Evolutionary conservation across 2,888 invertebrate species (phyloP).

Genomic region (Eudasyphora cyanicolor): DNA sequence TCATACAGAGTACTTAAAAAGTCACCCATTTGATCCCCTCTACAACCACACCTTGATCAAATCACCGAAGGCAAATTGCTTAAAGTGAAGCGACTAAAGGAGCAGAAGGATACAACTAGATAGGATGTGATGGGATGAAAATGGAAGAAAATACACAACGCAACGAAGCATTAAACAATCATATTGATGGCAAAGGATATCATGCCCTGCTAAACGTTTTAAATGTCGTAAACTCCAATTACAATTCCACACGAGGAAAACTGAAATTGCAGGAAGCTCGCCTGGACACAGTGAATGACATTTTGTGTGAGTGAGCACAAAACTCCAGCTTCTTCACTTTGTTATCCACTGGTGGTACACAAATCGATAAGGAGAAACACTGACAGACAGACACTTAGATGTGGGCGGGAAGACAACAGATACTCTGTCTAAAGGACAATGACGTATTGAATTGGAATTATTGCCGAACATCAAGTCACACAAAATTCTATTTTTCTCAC

Average conservation of each 20-base stretch:
- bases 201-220: slow-evolving; percentile 48
- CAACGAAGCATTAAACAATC: slow-evolving; percentile 47
- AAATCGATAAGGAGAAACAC: background rate
- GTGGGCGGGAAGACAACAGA: background rate
- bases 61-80: background rate
- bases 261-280: slow-evolving; percentile 19
- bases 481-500: slow-evolving; percentile 7
- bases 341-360: background rate
- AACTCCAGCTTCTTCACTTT: slow-evolving; percentile 6
- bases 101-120: slow-evolving; percentile 10
- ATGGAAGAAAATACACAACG: slow-evolving; percentile 14
- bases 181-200: slow-evolving; percentile 47
- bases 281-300: background rate
- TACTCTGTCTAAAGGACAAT: slow-evolving; percentile 5
- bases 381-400: background rate
- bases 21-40: background rate
- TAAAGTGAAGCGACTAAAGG: no score
- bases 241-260: slow-evolving; percentile 41
- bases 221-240: slow-evolving; percentile 56
- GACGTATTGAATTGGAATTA: slow-evolving; percentile 33
- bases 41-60: background rate
- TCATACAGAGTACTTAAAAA: slow-evolving; percentile 9
- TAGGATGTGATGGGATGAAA: no score
- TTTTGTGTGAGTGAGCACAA: background rate
- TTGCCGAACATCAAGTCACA: slow-evolving; percentile 11